These are phyloP conservation scores for Manis pentadactyla DNA, from an alignment of 2,797 vertebrate genomes.

Conservation along the genomic window DNA sequence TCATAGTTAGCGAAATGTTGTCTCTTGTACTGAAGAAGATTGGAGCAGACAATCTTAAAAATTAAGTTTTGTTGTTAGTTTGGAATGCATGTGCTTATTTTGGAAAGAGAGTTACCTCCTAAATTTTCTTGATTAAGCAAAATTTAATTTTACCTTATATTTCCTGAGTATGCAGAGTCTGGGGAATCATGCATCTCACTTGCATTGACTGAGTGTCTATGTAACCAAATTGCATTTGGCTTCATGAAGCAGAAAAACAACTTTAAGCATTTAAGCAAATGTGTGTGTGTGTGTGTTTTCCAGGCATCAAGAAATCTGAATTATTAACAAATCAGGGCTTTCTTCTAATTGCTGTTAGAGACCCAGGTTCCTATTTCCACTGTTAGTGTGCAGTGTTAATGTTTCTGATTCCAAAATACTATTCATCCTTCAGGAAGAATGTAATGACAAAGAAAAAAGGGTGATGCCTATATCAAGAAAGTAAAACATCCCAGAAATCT, in stretches of 20 bases:
- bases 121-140: conserved; percentile 55
- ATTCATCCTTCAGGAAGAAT: not conserved
- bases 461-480: not conserved
- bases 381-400: not conserved
- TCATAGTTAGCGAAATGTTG: conserved; percentile 6
- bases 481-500: not conserved
- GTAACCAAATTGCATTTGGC: conserved; percentile 26
- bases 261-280: not conserved
- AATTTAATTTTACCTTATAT: conserved; percentile 9
- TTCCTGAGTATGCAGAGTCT: not conserved
- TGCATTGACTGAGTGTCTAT: not conserved
- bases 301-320: not conserved
- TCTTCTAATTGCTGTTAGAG: not conserved
- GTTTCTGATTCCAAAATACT: not conserved
- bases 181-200: not conserved
- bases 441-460: not conserved
- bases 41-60: conserved; percentile 14
- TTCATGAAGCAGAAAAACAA: not conserved
- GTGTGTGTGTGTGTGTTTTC: not conserved
- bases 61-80: not conserved
- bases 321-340: not conserved
- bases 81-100: not conserved
- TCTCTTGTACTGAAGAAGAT: not conserved
- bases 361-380: accelerated
- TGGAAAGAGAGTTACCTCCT: not conserved